Conservation (phyloP, 2,113 vertebrate genomes). For the Cygnus buccinator region DNA sequence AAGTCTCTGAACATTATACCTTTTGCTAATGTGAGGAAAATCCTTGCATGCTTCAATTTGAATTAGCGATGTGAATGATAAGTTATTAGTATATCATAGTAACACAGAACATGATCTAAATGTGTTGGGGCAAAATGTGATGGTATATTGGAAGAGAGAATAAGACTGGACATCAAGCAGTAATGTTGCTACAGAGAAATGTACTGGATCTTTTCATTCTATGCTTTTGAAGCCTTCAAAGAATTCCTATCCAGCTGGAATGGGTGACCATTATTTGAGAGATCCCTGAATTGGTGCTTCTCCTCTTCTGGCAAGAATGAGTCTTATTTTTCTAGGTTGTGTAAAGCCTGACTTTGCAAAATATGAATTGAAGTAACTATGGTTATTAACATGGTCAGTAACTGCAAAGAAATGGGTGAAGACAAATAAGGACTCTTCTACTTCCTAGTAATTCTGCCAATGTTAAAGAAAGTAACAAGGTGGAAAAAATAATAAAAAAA, state of each 20-base stretch:
- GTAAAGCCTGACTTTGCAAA: neutral
- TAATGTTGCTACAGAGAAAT: neutral
- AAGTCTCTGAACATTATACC: neutral
- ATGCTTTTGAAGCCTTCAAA: neutral
- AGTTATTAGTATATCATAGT: neutral
- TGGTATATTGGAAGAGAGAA: neutral
- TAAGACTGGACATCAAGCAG: neutral
- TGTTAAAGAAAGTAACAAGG: neutral
- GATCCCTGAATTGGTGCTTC: neutral
- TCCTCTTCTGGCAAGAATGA: neutral
- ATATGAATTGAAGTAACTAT: neutral
- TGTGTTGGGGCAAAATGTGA: neutral
- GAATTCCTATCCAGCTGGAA: neutral
- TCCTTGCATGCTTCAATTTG: neutral
- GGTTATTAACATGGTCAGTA: neutral
- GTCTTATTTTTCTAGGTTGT: neutral
- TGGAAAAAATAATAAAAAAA: rapidly evolving
- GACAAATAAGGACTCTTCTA: neutral
- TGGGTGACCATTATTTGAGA: neutral
- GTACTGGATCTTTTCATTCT: neutral
- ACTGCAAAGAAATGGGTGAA: neutral
- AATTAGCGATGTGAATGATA: neutral
- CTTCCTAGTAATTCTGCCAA: neutral
- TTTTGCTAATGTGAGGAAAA: neutral
- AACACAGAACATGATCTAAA: neutral